Evolutionary conservation across 1,140 invertebrate species (phyloP).

Genomic region (Drosophila kepulauana): DNA sequence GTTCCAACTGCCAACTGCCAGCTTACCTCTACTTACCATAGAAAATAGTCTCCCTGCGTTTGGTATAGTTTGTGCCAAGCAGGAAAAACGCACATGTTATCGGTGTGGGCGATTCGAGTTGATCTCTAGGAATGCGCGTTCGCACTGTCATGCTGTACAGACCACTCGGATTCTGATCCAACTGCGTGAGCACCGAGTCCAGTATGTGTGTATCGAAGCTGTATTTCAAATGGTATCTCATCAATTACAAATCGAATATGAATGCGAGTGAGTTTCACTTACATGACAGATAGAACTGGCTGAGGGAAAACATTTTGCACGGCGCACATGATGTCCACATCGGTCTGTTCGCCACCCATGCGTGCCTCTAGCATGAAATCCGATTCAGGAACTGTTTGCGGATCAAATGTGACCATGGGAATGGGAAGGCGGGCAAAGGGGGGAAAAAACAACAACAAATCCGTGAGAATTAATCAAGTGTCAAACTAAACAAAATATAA

Average conservation of each 20-base stretch:
- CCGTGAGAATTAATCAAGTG: conserved; percentile 83
- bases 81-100: conserved; percentile 84
- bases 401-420: not conserved
- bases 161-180: conserved; percentile 82
- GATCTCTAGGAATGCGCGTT: conserved; percentile 82
- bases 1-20: conserved; percentile 3
- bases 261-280: conserved; percentile 45
- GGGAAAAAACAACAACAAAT: conserved; percentile 48
- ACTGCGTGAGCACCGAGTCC: conserved; percentile 81
- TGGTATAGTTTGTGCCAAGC: conserved; percentile 83
- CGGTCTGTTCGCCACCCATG: conserved; percentile 72
- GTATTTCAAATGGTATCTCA: not conserved
- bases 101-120: conserved; percentile 83
- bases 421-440: conserved; percentile 24
- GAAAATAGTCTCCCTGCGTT: conserved; percentile 84
- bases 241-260: not conserved
- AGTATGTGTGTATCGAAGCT: conserved; percentile 82
- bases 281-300: conserved; percentile 80
- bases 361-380: conserved; percentile 83
- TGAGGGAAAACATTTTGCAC: conserved; percentile 84
- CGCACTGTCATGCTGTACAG: conserved; percentile 83
- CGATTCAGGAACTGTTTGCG: conserved; percentile 80
- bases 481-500: conserved; percentile 78
- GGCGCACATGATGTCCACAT: conserved; percentile 80
- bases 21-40: conserved; percentile 84